A percentile compares a stretch with the other conserved stretches of the same genome.
Conservation (phyloP, 2,888 invertebrate species). For the Ctena decussata region DNA sequence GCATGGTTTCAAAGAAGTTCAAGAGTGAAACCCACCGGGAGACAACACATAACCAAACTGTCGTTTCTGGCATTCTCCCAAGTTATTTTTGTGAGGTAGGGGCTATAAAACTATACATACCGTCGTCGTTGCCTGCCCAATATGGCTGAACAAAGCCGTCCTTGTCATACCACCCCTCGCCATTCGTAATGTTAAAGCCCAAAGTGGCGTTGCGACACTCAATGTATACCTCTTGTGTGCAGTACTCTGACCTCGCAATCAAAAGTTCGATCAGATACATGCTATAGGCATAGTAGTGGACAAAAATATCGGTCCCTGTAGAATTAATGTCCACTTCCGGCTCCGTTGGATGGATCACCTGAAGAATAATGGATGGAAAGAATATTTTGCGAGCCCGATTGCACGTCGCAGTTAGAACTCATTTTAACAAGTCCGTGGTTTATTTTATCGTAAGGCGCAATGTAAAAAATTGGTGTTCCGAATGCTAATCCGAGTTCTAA, state of each 20-base stretch:
- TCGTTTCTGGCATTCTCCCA: no score
- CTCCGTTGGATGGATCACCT: constrained; percentile 56
- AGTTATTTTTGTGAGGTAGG: no score
- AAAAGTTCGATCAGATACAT: constrained; percentile 38
- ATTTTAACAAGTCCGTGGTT: neutral
- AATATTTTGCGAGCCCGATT: neutral
- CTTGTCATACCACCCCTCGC: constrained; percentile 41
- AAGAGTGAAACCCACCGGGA: no score
- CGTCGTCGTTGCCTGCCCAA: constrained; percentile 42
- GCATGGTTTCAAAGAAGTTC: no score
- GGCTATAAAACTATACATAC: neutral
- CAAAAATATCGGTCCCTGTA: constrained; percentile 28
- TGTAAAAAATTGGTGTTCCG: no score
- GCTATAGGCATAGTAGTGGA: constrained; percentile 64
- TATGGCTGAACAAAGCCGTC: constrained; percentile 18
- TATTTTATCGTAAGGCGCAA: no score
- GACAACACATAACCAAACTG: no score
- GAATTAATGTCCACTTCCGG: constrained; percentile 32
- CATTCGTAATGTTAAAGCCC: neutral
- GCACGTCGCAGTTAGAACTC: neutral
- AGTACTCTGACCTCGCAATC: constrained; percentile 68
- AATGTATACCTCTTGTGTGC: constrained; percentile 71
- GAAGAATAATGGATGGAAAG: neutral
- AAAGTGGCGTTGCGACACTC: constrained; percentile 61
- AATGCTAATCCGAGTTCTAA: no score